Base-by-base conservation (phyloP, 2,888 invertebrate genomes). In the Andrena hattorfiana region DNA sequence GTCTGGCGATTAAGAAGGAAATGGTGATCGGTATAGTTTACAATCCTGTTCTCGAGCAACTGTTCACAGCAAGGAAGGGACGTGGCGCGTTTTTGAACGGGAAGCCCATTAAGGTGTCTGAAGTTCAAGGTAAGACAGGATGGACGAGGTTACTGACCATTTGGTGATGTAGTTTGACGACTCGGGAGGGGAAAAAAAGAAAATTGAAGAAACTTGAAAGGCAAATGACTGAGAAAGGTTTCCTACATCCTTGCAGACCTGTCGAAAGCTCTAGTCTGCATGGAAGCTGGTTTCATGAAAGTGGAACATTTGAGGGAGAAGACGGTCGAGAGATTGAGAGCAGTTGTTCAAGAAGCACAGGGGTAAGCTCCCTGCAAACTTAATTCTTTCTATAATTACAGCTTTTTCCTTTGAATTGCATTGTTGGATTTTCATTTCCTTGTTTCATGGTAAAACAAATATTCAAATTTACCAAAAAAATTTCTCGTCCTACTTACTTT, bases 71-170 rank as follows among this genome's bases (percentile, higher is more conserved):
- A 0, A 94, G 95, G 76, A 95, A 95, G 92, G 97, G 97, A 0
- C 94, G 96, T 85, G 98, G 98, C 1, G 97, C 98, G 7, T 97
- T 95, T 94, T 95, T 96, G 86, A 98, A 98, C 94, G 97, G 96
- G 0, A 93, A 95, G 71, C 94, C 93, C 63, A 96, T 97, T 64
- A 90, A 92, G 63, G 95, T 95, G 20, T 96, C 96, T 78, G 94
- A 94, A 73, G 92, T 95, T 87, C 94, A 95, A 93, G 95, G 96
- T 95, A 90, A 74, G 30, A 20, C 10, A 7, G 32, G 20, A 51
- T 23, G 54, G 20, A 23, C 23, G 51, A 32, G 42, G 42, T 42
- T 16, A 5, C 42, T 42, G 42, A 42, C 42, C 42, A 42, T 42
- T 42, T 42, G 42, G 42, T 66, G 7, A 7, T 35, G 2, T 42